Conservation (phyloP, 2,797 vertebrate species). For the Trachops cirrhosus region DNA sequence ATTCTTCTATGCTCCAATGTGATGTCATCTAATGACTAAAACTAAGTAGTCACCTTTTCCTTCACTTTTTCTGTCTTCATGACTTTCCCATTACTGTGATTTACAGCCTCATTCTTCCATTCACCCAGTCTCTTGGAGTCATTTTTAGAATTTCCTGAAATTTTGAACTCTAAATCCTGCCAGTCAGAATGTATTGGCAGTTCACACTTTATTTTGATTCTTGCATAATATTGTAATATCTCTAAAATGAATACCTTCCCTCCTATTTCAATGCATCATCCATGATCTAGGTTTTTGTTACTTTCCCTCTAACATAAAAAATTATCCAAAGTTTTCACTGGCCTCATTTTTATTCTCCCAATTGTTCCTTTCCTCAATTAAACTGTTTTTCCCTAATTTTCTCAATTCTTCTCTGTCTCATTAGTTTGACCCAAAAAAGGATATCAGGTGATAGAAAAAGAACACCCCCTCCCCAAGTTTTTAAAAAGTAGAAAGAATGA, state of each 20-base stretch:
- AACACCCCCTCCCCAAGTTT: neutral
- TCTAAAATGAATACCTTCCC: neutral
- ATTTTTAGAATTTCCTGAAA: neutral
- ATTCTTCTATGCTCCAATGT: neutral
- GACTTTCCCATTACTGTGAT: neutral
- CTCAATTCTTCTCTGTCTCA: neutral
- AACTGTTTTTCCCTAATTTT: neutral
- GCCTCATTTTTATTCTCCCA: neutral
- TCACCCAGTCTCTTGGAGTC: neutral
- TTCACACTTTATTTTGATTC: neutral
- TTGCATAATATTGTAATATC: neutral
- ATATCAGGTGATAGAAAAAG: neutral
- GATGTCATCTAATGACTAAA: neutral
- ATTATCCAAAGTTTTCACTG: neutral
- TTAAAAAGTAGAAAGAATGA: neutral
- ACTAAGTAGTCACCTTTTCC: neutral
- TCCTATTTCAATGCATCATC: neutral
- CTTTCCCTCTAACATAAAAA: neutral
- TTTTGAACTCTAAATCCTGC: neutral
- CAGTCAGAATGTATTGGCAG: neutral
- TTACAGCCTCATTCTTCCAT: neutral
- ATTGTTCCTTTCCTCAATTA: neutral
- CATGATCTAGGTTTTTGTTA: neutral
- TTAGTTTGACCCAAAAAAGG: neutral
- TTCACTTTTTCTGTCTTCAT: neutral